A percentile compares a stretch with the other conserved stretches of the same genome.
These are phyloP conservation scores for Hydrochoerus hydrochaeris DNA, from an alignment of 2,113 vertebrate species.

Conservation along the genomic window DNA sequence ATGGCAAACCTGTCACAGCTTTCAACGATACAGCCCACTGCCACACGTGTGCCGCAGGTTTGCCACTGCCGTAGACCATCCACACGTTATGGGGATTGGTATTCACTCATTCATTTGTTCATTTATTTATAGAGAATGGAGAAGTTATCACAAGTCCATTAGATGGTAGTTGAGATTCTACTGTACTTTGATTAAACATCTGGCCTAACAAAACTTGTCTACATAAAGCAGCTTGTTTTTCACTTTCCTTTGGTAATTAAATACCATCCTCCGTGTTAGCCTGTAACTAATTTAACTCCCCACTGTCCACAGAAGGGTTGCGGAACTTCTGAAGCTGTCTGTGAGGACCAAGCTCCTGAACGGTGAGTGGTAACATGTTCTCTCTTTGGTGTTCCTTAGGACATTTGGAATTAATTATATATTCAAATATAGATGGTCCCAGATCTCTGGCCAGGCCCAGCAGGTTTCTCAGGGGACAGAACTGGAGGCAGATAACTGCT, in stretches of 20 bases:
- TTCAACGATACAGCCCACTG: neutral
- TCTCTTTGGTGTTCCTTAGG: conserved; percentile 54
- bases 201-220: conserved; percentile 4
- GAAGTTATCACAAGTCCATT: neutral
- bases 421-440: conserved; percentile 83
- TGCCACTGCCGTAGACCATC: neutral
- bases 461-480: conserved; percentile 76
- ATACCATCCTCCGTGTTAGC: conserved; percentile 52
- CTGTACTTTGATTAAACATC: conserved; percentile 13
- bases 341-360: conserved; percentile 39
- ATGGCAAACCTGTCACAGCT: neutral
- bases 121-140: neutral
- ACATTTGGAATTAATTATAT: conserved; percentile 85
- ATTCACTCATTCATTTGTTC: neutral
- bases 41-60: neutral
- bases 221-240: neutral
- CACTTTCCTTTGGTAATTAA: conserved; percentile 48
- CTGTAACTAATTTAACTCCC: conserved; percentile 72
- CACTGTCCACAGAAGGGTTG: conserved; percentile 48
- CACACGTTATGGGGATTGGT: too few species aligned
- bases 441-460: conserved; percentile 83
- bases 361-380: conserved; percentile 70
- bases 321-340: conserved; percentile 63
- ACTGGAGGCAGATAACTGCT: conserved; percentile 70
- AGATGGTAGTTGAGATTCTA: neutral